These are phyloP conservation scores for Oscheius myriophilus DNA, from an alignment of 2,888 invertebrate genomes.

Conservation along the genomic window DNA sequence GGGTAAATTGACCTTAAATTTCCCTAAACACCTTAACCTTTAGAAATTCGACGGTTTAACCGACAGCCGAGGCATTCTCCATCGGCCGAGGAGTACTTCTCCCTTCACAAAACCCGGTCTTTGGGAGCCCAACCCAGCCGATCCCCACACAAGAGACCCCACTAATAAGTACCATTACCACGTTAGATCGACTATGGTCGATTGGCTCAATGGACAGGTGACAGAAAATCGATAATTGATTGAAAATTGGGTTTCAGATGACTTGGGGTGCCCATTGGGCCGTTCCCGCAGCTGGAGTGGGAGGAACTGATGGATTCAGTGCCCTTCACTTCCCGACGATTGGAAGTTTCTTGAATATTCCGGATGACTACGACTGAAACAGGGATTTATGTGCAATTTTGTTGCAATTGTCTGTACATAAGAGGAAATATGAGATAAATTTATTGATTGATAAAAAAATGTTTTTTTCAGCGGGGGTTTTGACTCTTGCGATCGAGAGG, in stretches of 20 bases:
- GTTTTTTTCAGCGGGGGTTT: too few relatives aligned
- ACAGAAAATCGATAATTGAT: neutral
- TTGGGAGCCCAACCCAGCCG: conserved; percentile 64
- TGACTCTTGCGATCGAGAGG: too few relatives aligned
- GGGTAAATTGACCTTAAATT: too few relatives aligned
- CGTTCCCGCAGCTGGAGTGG: conserved; percentile 63
- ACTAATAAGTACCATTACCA: conserved; percentile 63
- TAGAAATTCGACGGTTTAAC: conserved; percentile 47
- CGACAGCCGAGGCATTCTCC: conserved; percentile 47
- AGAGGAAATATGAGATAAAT: too few relatives aligned
- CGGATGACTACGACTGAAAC: conserved; percentile 63
- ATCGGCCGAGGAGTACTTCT: conserved; percentile 43
- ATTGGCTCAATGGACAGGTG: conserved; percentile 64
- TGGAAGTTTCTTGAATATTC: conserved; percentile 64
- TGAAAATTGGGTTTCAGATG: neutral
- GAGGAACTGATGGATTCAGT: conserved; percentile 63
- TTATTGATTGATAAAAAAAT: too few relatives aligned
- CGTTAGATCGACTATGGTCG: conserved; percentile 56
- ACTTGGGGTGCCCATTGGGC: conserved; percentile 64
- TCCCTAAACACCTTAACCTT: too few relatives aligned
- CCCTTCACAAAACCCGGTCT: conserved; percentile 60
- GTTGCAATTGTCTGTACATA: too few relatives aligned
- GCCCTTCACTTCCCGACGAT: conserved; percentile 63
- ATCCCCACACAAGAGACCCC: conserved; percentile 64
- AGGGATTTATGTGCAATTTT: too few relatives aligned